These are phyloP conservation scores for Crepidodera aurea DNA, from an alignment of 2,888 invertebrate genomes.

Conservation along the genomic window DNA sequence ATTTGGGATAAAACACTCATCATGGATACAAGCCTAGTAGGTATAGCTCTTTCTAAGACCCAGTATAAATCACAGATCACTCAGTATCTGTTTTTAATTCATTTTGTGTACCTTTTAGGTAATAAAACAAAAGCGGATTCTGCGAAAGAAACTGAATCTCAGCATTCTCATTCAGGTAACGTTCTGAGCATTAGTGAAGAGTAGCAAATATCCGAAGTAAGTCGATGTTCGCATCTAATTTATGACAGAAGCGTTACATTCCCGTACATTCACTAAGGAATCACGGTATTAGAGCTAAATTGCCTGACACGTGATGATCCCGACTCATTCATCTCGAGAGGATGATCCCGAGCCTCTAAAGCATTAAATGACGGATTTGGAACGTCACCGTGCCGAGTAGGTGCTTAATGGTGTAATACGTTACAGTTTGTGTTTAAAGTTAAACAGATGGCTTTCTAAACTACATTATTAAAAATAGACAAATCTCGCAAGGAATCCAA, in stretches of 20 bases:
- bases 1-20: too few relatives aligned
- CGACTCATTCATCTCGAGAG: constrained; percentile 21
- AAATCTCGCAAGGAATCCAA: too few relatives aligned
- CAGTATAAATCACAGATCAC: too few relatives aligned
- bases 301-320: constrained; percentile 26
- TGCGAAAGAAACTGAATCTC: constrained; percentile 2
- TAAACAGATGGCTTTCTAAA: not conserved
- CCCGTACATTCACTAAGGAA: constrained; percentile 8
- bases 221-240: constrained; percentile 21
- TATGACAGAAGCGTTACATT: constrained; percentile 18
- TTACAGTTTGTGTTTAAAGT: constrained; percentile 2
- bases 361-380: constrained; percentile 22
- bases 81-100: too few relatives aligned
- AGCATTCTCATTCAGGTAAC: constrained; percentile 7
- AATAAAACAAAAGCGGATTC: too few relatives aligned
- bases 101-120: too few relatives aligned
- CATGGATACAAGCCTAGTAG: too few relatives aligned
- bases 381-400: not conserved
- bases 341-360: constrained; percentile 9
- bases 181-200: constrained; percentile 18
- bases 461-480: too few relatives aligned
- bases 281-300: constrained; percentile 21
- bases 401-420: constrained; percentile 2
- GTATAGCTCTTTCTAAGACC: too few relatives aligned
- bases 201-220: constrained; percentile 21